Evolutionary conservation across 2,888 invertebrate species (phyloP).

Genomic region (Diarsia rubi): DNA sequence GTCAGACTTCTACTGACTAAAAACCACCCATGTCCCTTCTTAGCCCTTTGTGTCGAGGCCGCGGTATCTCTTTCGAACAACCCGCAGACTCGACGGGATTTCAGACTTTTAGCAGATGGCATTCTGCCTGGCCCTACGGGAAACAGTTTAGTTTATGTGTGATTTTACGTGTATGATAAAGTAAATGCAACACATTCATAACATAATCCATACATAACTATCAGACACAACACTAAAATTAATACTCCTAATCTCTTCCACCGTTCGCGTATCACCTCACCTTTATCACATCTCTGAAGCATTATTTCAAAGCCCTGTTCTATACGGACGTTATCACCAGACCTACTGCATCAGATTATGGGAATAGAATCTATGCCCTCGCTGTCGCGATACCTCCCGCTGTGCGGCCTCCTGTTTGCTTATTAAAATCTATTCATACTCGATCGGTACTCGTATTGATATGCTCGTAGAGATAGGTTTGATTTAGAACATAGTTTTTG

Average conservation of each 20-base stretch:
- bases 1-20: too few species aligned
- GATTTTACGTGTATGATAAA: neutral
- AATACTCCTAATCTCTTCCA: neutral
- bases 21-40: too few species aligned
- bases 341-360: conserved; percentile 31
- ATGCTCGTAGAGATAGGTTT: conserved; percentile 14
- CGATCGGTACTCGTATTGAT: conserved; percentile 34
- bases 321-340: conserved; percentile 17
- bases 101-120: neutral
- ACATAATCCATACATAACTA: neutral
- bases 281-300: conserved; percentile 20
- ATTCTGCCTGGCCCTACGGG: neutral
- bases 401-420: conserved; percentile 34
- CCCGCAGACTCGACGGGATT: too few species aligned
- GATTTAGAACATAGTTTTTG: conserved; percentile 29
- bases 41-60: too few species aligned
- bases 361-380: conserved; percentile 36
- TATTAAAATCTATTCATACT: conserved; percentile 43
- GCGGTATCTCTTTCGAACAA: too few species aligned
- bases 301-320: conserved; percentile 22
- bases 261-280: neutral
- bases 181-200: neutral
- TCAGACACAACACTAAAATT: neutral
- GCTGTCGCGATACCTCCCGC: conserved; percentile 48
- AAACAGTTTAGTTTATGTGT: neutral